Percentiles rank a stretch among this genome's conserved stretches.
These are phyloP conservation scores for Thalassarche chlororhynchos DNA, from an alignment of 2,113 vertebrate species.

Conservation along the genomic window DNA sequence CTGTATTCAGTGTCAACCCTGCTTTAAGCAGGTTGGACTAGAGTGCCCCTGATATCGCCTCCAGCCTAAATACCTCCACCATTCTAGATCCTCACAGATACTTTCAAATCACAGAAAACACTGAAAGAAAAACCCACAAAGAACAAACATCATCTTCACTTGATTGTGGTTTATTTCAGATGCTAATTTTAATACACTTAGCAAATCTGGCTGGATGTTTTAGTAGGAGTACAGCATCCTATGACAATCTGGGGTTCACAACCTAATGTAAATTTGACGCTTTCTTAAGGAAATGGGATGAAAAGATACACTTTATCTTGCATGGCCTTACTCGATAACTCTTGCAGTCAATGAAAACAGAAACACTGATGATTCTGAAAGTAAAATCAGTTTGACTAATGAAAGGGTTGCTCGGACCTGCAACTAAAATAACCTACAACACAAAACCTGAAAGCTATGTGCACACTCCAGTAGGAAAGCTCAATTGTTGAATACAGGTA, in stretches of 20 bases:
- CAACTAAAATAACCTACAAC: neutral
- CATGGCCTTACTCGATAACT: fast-evolving
- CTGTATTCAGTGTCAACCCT: neutral
- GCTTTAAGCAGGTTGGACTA: neutral
- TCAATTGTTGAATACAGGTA: neutral
- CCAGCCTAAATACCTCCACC: neutral
- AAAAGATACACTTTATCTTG: neutral
- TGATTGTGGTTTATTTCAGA: neutral
- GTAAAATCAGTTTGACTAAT: neutral
- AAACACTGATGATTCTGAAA: neutral
- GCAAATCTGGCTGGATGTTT: neutral
- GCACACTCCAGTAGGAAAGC: neutral
- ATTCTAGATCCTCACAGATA: neutral
- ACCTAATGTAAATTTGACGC: neutral
- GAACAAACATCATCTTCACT: neutral
- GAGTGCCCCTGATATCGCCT: neutral
- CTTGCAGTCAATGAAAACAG: neutral
- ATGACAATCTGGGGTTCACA: neutral
- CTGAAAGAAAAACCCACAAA: neutral
- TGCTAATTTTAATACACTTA: neutral
- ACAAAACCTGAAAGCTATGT: fast-evolving
- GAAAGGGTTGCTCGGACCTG: neutral
- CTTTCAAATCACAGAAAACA: neutral
- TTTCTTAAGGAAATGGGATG: neutral
- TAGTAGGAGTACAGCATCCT: neutral